Evolutionary conservation across 2,888 invertebrate genomes (phyloP), one percentile per base, ranked within the genome.

Genomic region (Tenthredo mesomela): DNA sequence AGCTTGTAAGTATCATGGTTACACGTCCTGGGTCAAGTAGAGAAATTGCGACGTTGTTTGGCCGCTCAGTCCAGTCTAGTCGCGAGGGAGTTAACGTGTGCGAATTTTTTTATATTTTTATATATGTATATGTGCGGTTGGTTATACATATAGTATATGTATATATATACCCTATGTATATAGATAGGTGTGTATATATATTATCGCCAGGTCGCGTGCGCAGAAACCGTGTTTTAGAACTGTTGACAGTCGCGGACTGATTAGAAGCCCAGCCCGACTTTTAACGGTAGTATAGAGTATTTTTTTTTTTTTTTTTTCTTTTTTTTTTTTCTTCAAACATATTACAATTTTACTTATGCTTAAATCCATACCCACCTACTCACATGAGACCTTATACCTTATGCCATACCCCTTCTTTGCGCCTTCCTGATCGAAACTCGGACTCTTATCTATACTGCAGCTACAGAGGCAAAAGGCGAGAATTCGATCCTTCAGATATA

Each of bases 231-330:
- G 80, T 80, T 80, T 80, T 80, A 58, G 47, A 61, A 80, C 80
- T 80, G 80, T 80, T 80, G 80, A 80, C 80, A 80, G 80, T 61
- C 37, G 80, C 80, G 80, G 80, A 61, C 80, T 80, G 80, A 80
- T 80, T 80, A 80, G 80, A 80, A 61, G 25, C 80, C 37, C 21
- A 61, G 25, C 80, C 37, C 21, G 40, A 58, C 21, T 61, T 58
- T 80, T 61, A 80, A 61, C 80, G 58, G 61, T 37, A 40, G 61
- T 37, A 40, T 37, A 21, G 21, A 61, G 33, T 7, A 54, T 77
- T 77, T 54, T 54, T 33, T 29, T 29, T 29, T 29, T 2, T 29
- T 29, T 29, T 29, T 29, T 29, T 29, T 29, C 29, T 29, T 1
- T 29, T 29, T 29, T 29, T 29, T 29, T 1, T 29, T 29, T 29